Evolutionary conservation across 2,113 vertebrate species (phyloP), one percentile per base, ranked within the genome.

Genomic region (Cavia porcellus): DNA sequence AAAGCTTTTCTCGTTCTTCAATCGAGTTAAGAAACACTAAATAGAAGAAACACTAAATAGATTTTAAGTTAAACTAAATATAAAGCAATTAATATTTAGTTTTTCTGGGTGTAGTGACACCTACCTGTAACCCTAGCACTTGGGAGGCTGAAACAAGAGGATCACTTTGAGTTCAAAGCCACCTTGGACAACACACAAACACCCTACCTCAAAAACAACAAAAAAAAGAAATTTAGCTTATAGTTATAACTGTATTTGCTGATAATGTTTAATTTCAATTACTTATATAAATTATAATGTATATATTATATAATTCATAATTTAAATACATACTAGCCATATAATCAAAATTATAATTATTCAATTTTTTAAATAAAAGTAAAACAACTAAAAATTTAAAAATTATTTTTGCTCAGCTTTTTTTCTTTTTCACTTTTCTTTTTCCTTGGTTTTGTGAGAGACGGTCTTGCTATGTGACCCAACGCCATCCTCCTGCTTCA

Each of bases 251-350:
- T 95, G 15, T 70, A 90, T 77, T 70, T 77, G n/a, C 42, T 81
- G 55, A 93, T 79, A 87, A 91, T 24, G 64, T 90, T 90, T 77
- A 88, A 57, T 38, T 28, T 61, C 50, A n/a, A 86, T 80, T 81
- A 86, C 47, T 79, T 90, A 95, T 57, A 79, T 84, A 92, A 87
- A 68, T 86, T 90, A 57, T 88, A 85, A 88, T 66, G 38, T 79
- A 57, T 64, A 72, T 84, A 92, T 68, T 35, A 66, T 81, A 24
- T 4, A 92, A 85, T 94, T 45, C 66, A 12, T 24, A 89, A 88
- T 50, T 64, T 93, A 84, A 83, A 95, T 75, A 95, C 3, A 61
- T 47, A 95, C 79, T 35, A 92, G 64, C 42, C 52, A 89, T 89
- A 86, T 45, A 86, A 95, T 83, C 32, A 79, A 79, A 87, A 35